phyloP scores from a whole-genome alignment of 1,140 invertebrate genomes.

The Drosophila nannoptera region DNA sequence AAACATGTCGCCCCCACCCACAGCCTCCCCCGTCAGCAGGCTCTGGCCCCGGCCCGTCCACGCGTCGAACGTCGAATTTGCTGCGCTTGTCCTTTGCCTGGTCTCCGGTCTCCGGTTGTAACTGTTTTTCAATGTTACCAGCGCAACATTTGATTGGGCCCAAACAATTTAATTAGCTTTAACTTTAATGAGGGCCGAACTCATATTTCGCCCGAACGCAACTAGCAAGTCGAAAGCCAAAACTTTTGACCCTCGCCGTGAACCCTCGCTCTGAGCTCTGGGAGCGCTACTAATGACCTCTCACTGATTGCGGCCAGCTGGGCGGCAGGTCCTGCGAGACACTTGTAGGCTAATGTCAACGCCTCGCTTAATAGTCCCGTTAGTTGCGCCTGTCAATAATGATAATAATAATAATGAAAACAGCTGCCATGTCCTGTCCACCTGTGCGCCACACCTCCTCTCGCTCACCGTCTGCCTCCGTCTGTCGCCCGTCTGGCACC shows the following conservation, averaged over 20 bases:
- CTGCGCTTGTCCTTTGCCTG: constrained; percentile 52
- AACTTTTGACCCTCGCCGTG: constrained; percentile 12
- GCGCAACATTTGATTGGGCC: constrained; percentile 12
- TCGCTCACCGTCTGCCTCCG: background rate
- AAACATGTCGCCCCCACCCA: background rate
- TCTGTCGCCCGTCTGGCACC: constrained; percentile 10
- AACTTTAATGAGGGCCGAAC: constrained; percentile 44
- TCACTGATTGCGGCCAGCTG: constrained; percentile 55
- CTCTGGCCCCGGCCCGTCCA: background rate
- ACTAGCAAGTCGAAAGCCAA: constrained; percentile 49
- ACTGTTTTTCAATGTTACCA: constrained; percentile 34
- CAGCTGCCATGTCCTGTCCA: constrained; percentile 55
- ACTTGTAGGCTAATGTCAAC: constrained; percentile 65
- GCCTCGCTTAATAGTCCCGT: constrained; percentile 69
- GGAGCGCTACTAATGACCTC: constrained; percentile 66
- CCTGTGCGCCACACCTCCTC: constrained; percentile 13
- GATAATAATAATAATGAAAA: constrained; percentile 70
- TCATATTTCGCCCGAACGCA: constrained; percentile 9
- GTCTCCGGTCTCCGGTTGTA: constrained; percentile 10
- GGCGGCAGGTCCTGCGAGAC: constrained; percentile 43
- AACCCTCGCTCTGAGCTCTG: background rate
- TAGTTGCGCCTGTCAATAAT: constrained; percentile 68
- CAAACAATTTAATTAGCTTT: constrained; percentile 41
- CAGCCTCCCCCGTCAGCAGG: too few species aligned
- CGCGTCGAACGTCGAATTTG: constrained; percentile 30